Percentiles rank a stretch among this genome's conserved stretches.
Evolutionary conservation across 2,888 invertebrate genomes (phyloP).

Genomic region (Chamaedrilus cognettii): DNA sequence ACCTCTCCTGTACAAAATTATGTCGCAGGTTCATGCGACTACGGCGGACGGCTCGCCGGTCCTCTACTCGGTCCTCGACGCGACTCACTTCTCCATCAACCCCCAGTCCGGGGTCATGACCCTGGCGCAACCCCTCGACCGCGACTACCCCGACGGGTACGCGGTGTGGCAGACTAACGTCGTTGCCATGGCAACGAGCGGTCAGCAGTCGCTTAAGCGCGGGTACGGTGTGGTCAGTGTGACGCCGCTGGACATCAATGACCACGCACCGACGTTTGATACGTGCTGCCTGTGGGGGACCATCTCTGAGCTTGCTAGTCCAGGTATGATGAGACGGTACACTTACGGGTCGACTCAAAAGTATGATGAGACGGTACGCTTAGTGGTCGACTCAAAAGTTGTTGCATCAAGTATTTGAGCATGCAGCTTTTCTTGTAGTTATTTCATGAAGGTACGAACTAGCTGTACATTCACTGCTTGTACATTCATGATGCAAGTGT

Average conservation of each 20-base stretch:
- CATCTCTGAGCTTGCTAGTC: constrained; percentile 24
- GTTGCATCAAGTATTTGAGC: no score
- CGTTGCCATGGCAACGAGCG: constrained; percentile 24
- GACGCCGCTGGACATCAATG: constrained; percentile 34
- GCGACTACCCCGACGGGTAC: constrained; percentile 37
- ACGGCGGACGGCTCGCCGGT: constrained; percentile 7
- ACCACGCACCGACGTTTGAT: constrained; percentile 35
- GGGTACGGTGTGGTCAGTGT: constrained; percentile 36
- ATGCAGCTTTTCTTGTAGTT: no score
- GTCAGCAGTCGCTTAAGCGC: neutral
- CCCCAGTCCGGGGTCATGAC: constrained; percentile 19
- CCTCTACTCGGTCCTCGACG: constrained; percentile 11
- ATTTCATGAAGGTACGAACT: no score
- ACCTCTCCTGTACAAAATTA: no score
- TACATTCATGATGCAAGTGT: no score
- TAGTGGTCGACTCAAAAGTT: no score
- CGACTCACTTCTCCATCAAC: constrained; percentile 23
- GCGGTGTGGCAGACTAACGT: constrained; percentile 36
- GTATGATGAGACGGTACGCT: no score
- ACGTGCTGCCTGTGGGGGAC: constrained; percentile 30
- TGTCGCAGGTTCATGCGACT: constrained; percentile 20
- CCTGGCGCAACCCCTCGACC: constrained; percentile 28
- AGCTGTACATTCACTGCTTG: no score
- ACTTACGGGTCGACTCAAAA: no score
- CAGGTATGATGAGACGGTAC: no score